Evolutionary conservation across 2,113 vertebrate species (phyloP).

Genomic region (Mustelus asterias): DNA sequence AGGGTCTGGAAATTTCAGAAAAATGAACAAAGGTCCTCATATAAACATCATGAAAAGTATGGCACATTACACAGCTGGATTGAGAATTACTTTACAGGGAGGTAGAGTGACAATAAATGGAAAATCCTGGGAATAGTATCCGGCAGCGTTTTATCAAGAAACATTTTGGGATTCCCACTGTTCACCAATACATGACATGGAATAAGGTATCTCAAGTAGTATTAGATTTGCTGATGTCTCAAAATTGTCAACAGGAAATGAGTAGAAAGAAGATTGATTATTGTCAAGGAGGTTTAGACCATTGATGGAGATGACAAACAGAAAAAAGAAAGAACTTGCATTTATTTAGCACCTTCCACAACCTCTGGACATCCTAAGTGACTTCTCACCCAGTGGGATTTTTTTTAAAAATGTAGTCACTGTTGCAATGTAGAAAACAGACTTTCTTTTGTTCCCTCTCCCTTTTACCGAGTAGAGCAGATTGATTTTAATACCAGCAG

Average conservation of each 20-base stretch:
- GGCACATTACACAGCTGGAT: not conserved
- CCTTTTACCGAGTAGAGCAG: not conserved
- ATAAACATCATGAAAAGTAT: not conserved
- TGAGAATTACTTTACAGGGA: not conserved
- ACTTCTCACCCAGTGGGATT: not conserved
- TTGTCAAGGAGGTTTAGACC: not conserved
- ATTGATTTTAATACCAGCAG: not conserved
- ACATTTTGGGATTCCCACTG: not conserved
- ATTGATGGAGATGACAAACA: not conserved
- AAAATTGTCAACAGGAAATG: not conserved
- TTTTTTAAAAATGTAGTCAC: not conserved
- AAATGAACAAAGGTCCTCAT: not conserved
- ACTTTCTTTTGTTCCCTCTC: not conserved
- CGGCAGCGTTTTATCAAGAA: not conserved
- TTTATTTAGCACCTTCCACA: not conserved
- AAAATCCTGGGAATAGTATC: not conserved
- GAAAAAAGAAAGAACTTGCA: not conserved
- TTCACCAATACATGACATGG: not conserved
- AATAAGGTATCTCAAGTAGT: not conserved
- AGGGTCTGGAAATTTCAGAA: not conserved
- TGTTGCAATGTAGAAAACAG: not conserved
- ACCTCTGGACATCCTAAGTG: not conserved
- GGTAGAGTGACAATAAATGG: not conserved
- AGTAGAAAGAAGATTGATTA: not conserved
- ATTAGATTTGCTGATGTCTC: not conserved